A percentile compares a stretch with the other conserved stretches of the same genome.
Conservation (phyloP, 2,113 vertebrate species). For the Cepphus grylle region DNA sequence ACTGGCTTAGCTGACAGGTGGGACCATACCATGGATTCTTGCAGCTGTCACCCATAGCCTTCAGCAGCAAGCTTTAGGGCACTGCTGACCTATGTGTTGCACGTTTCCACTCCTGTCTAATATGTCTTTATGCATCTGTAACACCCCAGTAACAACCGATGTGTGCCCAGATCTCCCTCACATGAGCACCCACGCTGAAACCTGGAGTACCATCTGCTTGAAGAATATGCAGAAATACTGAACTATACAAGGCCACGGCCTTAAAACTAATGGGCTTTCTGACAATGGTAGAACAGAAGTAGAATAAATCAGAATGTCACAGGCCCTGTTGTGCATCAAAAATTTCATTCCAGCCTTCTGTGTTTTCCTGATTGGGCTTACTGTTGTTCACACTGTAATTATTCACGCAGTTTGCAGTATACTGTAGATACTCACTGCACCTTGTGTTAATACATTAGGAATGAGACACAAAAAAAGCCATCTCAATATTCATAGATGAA, state of each 20-base stretch:
- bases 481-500: conserved; percentile 46
- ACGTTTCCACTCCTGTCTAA: not conserved
- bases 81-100: not conserved
- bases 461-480: not conserved
- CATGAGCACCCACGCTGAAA: not conserved
- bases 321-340: not conserved
- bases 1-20: not conserved
- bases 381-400: not conserved
- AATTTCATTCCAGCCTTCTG: not conserved
- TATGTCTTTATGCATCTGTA: not conserved
- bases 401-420: not conserved
- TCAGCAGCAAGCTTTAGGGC: not conserved
- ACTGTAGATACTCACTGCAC: not conserved
- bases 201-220: not conserved
- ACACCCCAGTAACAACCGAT: not conserved
- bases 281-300: not conserved
- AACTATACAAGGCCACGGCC: rapidly evolving
- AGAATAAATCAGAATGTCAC: not conserved
- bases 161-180: not conserved
- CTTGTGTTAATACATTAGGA: conserved; percentile 15
- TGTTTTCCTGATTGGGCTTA: not conserved
- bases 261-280: not conserved
- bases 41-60: not conserved
- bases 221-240: not conserved
- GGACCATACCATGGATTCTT: not conserved